Percentiles rank a stretch among this genome's conserved stretches.
Conservation (phyloP, 2,888 invertebrate genomes). For the Ceratothoa steindachneri region DNA sequence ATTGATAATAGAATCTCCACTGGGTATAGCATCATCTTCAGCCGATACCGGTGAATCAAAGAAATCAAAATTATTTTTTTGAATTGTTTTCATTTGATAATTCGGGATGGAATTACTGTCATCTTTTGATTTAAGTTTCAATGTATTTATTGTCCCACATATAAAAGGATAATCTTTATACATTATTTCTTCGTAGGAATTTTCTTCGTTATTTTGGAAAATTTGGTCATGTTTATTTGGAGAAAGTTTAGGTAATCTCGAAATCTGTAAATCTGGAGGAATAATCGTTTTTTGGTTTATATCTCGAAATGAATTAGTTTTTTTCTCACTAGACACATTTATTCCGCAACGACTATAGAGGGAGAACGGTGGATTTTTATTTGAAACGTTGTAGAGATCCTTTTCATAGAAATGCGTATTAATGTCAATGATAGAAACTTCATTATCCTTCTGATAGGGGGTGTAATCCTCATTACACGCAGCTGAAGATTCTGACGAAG, state of each 20-base stretch:
- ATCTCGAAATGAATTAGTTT: not conserved
- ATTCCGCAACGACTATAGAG: not conserved
- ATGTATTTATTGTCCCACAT: no score
- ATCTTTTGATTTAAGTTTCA: no score
- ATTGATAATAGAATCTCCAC: not conserved
- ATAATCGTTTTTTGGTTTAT: not conserved
- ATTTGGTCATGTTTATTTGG: no score
- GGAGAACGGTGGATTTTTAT: not conserved
- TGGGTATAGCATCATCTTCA: not conserved
- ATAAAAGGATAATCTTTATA: no score
- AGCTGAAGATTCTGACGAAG: not conserved
- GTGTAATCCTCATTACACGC: not conserved
- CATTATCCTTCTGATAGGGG: not conserved
- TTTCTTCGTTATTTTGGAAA: not conserved
- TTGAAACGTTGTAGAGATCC: not conserved
- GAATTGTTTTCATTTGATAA: not conserved
- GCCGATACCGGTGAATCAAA: not conserved
- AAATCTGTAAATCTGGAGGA: no score
- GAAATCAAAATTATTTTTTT: not conserved
- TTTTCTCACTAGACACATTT: not conserved
- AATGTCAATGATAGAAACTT: not conserved
- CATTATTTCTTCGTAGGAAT: not conserved
- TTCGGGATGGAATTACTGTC: not conserved
- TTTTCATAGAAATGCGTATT: not conserved
- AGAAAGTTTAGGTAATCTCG: no score